Evolutionary conservation across 2,797 vertebrate species (phyloP).

Genomic region (Erethizon dorsatum): DNA sequence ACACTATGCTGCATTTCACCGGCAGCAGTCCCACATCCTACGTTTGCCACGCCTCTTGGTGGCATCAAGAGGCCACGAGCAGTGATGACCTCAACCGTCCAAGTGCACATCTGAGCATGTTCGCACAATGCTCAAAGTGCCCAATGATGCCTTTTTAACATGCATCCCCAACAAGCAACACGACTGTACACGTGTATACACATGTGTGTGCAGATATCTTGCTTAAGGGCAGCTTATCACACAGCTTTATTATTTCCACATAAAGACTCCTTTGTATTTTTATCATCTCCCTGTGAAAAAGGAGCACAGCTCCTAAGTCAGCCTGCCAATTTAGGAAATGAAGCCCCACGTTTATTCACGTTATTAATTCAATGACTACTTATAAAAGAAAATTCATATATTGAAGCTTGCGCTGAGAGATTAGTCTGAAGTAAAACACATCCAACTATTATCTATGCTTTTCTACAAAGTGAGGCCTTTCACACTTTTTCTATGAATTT

Average conservation of each 20-base stretch:
- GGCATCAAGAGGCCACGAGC: not conserved
- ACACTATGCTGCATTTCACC: not conserved
- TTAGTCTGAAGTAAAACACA: slow-evolving; percentile 17
- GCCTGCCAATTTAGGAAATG: slow-evolving; percentile 43
- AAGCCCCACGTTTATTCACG: not conserved
- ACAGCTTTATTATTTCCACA: slow-evolving; percentile 5
- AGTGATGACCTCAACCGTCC: not conserved
- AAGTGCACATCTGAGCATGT: not conserved
- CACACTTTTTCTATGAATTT: slow-evolving; percentile 48
- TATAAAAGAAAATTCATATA: slow-evolving; percentile 49
- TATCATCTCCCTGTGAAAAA: slow-evolving; percentile 50
- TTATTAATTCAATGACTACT: slow-evolving; percentile 48
- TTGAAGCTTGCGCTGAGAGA: slow-evolving; percentile 28
- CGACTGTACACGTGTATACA: not conserved
- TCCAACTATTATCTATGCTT: not conserved
- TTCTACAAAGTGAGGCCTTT: slow-evolving; percentile 37
- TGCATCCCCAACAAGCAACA: not conserved
- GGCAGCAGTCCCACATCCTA: not conserved
- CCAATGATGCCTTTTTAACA: not conserved
- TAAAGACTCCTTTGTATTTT: not conserved
- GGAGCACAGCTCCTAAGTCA: not conserved
- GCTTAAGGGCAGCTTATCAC: not conserved
- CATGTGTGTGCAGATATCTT: not conserved
- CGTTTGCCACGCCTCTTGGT: too few relatives aligned
- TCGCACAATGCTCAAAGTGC: not conserved